Conservation (phyloP, 2,113 vertebrate genomes). For the Tragelaphus scriptus region DNA sequence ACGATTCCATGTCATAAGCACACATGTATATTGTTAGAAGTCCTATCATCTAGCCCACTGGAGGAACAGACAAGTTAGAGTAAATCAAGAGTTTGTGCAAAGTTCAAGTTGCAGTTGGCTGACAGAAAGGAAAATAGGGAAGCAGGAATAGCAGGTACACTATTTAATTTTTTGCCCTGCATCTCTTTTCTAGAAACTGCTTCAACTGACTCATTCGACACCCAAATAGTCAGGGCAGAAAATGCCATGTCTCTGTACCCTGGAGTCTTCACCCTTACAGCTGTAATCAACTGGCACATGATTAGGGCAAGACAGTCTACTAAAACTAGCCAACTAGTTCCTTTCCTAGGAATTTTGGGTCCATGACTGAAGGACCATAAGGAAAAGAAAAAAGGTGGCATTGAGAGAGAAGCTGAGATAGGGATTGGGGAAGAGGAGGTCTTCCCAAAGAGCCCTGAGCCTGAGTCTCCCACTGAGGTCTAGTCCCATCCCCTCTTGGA, state of each 20-base stretch:
- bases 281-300: fast-evolving
- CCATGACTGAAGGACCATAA: background rate
- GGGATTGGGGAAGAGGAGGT: background rate
- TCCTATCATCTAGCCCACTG: background rate
- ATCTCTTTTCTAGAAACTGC: background rate
- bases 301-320: background rate
- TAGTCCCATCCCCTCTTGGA: background rate
- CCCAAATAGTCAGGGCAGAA: background rate
- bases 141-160: background rate
- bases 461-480: background rate
- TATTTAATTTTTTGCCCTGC: background rate
- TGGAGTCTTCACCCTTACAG: background rate
- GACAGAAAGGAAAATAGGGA: background rate
- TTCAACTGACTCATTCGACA: background rate
- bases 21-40: background rate
- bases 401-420: background rate
- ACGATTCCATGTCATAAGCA: too few species aligned
- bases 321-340: background rate
- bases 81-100: background rate
- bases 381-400: background rate
- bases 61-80: background rate
- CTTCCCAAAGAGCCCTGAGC: background rate
- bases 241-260: background rate
- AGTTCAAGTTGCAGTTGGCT: background rate
- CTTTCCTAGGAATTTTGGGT: background rate